Base-by-base conservation (phyloP, 2,113 vertebrate genomes). In the Rana temporaria region DNA sequence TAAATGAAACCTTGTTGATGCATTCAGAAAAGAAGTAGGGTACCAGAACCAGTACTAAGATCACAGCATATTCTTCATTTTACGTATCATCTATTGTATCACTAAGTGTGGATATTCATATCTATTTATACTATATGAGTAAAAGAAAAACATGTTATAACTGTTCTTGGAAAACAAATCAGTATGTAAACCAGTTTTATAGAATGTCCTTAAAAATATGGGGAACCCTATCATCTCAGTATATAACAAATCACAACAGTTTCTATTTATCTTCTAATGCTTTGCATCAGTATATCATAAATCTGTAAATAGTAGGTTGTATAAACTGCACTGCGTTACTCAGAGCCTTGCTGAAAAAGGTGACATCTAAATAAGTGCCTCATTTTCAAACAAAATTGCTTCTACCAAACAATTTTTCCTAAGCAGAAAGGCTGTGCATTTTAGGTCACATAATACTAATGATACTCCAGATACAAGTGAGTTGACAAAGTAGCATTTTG, bases 331-430 rank as follows among this genome's bases (percentile, higher is more conserved):
- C 16, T 62, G 57, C 19, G n/a, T 63, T 76, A 63, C 59, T 52
- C 38, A 42, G 6, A 38, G 34, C 12, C 30, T 42, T 76, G 14
- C 42, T 55, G 17, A 18, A 70, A 56, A 72, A 56, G 42, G 70
- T 72, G 70, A 72, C 52, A 72, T 55, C 42, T 72, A 19, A 30
- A 56, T 72, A 72, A 72, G 52, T 72, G 70, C 53, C 70, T 72
- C 70, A 72, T 72, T 72, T 72, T 72, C n/a, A 72, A 72, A 72
- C 52, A 30, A 72, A 72, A 72, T 72, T 72, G 52, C 70, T 72
- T 72, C 70, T 18, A 24, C 53, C 48, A 56, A 72, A 52, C 22
- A 56, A 55, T 72, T 56, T 72, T 56, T 17, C 53, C 66, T 38
- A 19, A 52, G 48, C 42, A 20, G 68, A 70, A n/a, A 52, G 15